A percentile compares a stretch with the other conserved stretches of the same genome.
Conservation (phyloP, 2,113 vertebrate genomes). For the Pollimyrus isidori region DNA sequence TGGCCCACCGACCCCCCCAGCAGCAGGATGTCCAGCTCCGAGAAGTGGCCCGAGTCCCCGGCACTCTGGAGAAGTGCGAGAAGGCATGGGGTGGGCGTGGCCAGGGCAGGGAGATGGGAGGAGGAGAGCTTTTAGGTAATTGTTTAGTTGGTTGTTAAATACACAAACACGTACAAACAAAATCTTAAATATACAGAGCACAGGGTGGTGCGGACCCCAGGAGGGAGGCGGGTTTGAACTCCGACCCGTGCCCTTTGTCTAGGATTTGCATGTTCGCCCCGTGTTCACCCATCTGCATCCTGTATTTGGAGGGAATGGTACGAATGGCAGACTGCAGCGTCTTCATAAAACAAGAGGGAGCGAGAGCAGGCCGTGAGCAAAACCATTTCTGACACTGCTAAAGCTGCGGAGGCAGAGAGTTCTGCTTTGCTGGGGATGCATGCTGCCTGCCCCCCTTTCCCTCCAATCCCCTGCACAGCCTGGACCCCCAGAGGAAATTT, state of each 20-base stretch:
- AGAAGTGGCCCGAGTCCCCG: slow-evolving; percentile 57
- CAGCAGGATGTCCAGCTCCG: slow-evolving; percentile 76
- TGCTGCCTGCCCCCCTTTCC: background rate
- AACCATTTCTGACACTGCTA: background rate
- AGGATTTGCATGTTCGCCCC: background rate
- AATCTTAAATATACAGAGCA: background rate
- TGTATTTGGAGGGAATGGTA: background rate
- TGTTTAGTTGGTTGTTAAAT: background rate
- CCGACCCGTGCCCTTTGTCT: background rate
- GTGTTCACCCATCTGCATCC: background rate
- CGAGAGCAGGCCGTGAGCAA: background rate
- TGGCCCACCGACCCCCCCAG: slow-evolving; percentile 77
- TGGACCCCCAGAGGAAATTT: background rate
- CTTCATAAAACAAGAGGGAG: background rate
- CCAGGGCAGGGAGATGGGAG: background rate
- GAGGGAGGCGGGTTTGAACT: background rate
- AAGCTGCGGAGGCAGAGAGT: background rate
- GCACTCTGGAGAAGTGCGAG: slow-evolving; percentile 36
- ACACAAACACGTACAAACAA: background rate
- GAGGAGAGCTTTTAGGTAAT: background rate
- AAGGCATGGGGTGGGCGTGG: background rate
- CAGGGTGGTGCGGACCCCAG: background rate
- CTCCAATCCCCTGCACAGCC: too few species aligned
- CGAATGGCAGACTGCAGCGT: background rate
- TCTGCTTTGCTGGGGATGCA: background rate